phyloP scores from a whole-genome alignment of 2,113 vertebrate genomes.

The Stigmatopora argus region DNA sequence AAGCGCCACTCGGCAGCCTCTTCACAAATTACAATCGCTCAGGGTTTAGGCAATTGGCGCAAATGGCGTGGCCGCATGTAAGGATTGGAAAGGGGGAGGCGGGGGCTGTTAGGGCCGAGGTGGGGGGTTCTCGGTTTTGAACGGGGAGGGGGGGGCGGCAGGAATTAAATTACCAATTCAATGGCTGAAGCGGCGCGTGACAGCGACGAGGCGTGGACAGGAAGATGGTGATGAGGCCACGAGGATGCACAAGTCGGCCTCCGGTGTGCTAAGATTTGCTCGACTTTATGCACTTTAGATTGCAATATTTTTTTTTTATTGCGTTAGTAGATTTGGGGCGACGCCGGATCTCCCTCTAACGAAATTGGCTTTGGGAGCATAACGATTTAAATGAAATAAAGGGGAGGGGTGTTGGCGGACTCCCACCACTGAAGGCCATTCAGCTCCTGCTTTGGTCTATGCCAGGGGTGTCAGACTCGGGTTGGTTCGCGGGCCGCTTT shows the following conservation, averaged over 20 bases:
- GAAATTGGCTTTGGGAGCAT: neutral
- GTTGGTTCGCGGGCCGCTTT: no score
- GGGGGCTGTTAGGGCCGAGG: conserved; percentile 45
- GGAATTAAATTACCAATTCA: conserved; percentile 69
- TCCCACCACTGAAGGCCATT: neutral
- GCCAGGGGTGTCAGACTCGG: no score
- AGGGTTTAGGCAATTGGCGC: conserved; percentile 72
- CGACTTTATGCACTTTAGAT: neutral
- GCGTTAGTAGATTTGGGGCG: conserved; percentile 41
- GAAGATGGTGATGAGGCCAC: conserved; percentile 50
- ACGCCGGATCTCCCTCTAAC: neutral
- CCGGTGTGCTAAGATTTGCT: conserved; percentile 1
- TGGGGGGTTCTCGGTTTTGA: conserved; percentile 22
- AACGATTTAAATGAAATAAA: neutral
- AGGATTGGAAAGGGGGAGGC: conserved; percentile 44
- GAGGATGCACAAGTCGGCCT: conserved; percentile 12
- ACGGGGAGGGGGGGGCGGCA: conserved; percentile 40
- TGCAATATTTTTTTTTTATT: conserved; percentile 1
- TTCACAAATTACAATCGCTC: conserved; percentile 73
- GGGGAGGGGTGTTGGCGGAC: neutral
- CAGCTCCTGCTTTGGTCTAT: neutral
- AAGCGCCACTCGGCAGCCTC: conserved; percentile 68
- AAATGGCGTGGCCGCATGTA: conserved; percentile 58
- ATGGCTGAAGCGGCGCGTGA: conserved; percentile 46
- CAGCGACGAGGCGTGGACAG: conserved; percentile 44